Base-by-base conservation (phyloP, 2,113 vertebrate genomes). In the Sinocyclocheilus maitianheensis region DNA sequence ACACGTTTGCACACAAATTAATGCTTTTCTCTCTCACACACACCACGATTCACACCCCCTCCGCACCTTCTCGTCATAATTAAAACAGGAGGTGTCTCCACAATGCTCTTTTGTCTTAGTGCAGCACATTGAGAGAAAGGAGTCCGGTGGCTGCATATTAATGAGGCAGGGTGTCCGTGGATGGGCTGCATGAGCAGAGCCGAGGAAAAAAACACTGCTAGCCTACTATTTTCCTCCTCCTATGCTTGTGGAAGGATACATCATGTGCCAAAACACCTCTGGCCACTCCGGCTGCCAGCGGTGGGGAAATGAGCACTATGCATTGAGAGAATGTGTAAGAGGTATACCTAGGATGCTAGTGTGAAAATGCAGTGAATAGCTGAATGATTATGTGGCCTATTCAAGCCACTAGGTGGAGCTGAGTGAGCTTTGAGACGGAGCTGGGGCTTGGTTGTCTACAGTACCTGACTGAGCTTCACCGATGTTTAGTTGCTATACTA, bases 31-130 rank as follows among this genome's bases (percentile, higher is more conserved):
- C 65, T 69, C 78, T 80, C 43, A 83, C 51, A 84, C 83, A 53
- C 14, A 69, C 81, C 83, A 34, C 22, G 46, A 71, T 89, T 86
- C 77, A 85, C 88, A 88, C 88, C 88, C 87, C 87, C 84, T 62
- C 77, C 75, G 86, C 89, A 86, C 86, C 87, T 93, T 93, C 85
- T 88, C 89, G 93, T 92, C 84, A 78, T 94, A 94, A 94, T 95
- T 94, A 94, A 95, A 95, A 91, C 93, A 94, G 94, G 93, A 94
- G 94, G 93, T 86, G 91, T 89, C 90, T 87, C 40, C 90, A 94
- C 94, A 95, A 94, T 93, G 87, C 74, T 87, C 92, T 93, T 95
- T 95, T 95, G 95, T 95, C 93, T 95, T 94, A 93, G 87, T 88
- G 91, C 90, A 89, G 34, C 91, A 90, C 80, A 72, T 86, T 89